Evolutionary conservation across 2,113 vertebrate species (phyloP).

Genomic region (Collichthys lucidus): DNA sequence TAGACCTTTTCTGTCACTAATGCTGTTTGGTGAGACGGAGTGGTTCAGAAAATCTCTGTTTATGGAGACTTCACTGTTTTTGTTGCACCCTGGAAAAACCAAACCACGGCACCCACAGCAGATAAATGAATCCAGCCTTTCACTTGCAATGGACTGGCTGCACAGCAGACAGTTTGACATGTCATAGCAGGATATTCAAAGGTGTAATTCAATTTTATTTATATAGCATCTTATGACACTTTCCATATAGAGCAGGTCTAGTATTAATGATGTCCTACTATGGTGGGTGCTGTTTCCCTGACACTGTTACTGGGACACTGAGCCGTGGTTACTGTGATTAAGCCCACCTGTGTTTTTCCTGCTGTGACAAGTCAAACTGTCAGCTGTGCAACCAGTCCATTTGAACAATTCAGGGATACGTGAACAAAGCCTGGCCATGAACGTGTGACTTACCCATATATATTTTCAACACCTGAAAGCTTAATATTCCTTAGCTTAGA

Average conservation of each 20-base stretch:
- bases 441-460: background rate
- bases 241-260: too few relatives aligned
- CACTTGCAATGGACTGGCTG: background rate
- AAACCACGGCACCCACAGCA: background rate
- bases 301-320: too few relatives aligned
- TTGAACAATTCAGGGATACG: background rate
- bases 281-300: too few relatives aligned
- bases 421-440: too few relatives aligned
- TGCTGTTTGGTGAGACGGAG: background rate
- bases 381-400: background rate
- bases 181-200: too few relatives aligned
- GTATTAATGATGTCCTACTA: too few relatives aligned
- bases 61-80: background rate
- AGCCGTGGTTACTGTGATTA: too few relatives aligned
- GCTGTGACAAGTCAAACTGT: too few relatives aligned
- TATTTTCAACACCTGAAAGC: slow-evolving; percentile 1
- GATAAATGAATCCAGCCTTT: background rate
- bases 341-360: too few relatives aligned
- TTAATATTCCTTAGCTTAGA: background rate
- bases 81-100: background rate
- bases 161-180: too few relatives aligned
- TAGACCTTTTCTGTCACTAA: background rate
- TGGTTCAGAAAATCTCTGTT: background rate
- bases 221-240: too few relatives aligned
- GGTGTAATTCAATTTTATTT: too few relatives aligned